Evolutionary conservation across 1,140 invertebrate species (phyloP).

Genomic region (Ostrea denselamellosa): DNA sequence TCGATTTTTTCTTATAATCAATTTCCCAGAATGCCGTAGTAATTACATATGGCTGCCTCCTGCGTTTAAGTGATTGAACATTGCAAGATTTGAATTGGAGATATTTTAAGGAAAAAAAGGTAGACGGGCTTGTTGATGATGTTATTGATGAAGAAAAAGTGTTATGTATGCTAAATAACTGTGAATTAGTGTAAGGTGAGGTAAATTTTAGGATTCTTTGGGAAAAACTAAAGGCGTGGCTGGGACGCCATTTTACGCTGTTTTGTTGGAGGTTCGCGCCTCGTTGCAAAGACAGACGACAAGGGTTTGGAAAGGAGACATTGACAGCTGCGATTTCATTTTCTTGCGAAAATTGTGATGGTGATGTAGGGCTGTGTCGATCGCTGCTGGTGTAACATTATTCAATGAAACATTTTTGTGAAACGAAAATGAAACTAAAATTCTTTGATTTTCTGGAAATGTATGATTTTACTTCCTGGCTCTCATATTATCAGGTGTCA

Average conservation of each 20-base stretch:
- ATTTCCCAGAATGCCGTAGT: slow-evolving; percentile 9
- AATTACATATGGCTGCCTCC: slow-evolving; percentile 37
- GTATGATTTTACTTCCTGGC: not conserved
- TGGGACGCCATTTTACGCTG: slow-evolving; percentile 4
- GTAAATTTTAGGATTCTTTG: not conserved
- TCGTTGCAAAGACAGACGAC: not conserved
- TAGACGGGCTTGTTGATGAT: not conserved
- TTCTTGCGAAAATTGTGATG: too few relatives aligned
- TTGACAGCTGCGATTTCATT: not conserved
- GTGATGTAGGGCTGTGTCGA: too few relatives aligned
- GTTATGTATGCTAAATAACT: not conserved
- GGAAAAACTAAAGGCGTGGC: slow-evolving; percentile 17
- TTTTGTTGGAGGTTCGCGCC: slow-evolving; percentile 20
- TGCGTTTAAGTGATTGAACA: not conserved
- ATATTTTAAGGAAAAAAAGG: not conserved
- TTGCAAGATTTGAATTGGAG: not conserved
- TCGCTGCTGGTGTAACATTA: too few relatives aligned
- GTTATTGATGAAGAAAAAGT: not conserved
- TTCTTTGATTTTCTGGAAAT: slow-evolving; percentile 10
- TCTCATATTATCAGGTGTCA: not conserved
- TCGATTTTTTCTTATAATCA: not conserved
- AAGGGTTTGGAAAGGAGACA: not conserved
- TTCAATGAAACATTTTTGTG: too few relatives aligned
- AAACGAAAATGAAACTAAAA: slow-evolving; percentile 34
- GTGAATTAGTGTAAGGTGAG: not conserved